A percentile compares a stretch with the other conserved stretches of the same genome.
phyloP scores from a whole-genome alignment of 2,797 vertebrate species.

The Acanthiza pusilla region DNA sequence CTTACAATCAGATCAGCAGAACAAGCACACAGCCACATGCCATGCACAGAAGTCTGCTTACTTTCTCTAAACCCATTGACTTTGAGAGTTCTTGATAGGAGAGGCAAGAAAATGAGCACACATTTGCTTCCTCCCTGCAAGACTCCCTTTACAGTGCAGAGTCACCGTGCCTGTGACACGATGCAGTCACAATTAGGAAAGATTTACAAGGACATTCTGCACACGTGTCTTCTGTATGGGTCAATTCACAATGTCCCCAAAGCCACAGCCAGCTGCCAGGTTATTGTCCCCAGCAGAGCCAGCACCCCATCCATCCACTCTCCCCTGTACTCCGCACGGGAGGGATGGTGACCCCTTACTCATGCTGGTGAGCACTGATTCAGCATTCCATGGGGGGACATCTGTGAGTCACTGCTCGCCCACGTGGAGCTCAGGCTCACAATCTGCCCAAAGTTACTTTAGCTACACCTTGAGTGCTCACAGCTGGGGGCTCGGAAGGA shows the following conservation, averaged over 20 bases:
- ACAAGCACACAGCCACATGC: not conserved
- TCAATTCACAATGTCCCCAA: not conserved
- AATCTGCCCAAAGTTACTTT: not conserved
- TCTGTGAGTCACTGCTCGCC: not conserved
- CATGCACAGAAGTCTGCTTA: not conserved
- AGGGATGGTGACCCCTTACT: not conserved
- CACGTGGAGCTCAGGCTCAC: not conserved
- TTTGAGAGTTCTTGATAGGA: not conserved
- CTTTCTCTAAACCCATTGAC: not conserved
- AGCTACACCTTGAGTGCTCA: not conserved
- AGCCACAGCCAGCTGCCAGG: not conserved
- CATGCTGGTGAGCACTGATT: not conserved
- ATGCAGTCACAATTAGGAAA: not conserved
- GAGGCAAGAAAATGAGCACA: not conserved
- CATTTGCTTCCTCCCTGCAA: not conserved
- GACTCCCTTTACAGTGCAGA: not conserved
- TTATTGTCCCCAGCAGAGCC: accelerated
- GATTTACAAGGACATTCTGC: not conserved
- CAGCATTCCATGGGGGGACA: conserved; percentile 7
- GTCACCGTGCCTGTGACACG: not conserved
- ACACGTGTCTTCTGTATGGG: not conserved
- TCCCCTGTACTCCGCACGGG: not conserved
- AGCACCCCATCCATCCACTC: not conserved
- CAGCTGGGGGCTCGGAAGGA: not conserved
- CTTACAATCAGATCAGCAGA: not conserved